phyloP scores from a whole-genome alignment of 2,113 vertebrate species.

The Peucedramus taeniatus region DNA sequence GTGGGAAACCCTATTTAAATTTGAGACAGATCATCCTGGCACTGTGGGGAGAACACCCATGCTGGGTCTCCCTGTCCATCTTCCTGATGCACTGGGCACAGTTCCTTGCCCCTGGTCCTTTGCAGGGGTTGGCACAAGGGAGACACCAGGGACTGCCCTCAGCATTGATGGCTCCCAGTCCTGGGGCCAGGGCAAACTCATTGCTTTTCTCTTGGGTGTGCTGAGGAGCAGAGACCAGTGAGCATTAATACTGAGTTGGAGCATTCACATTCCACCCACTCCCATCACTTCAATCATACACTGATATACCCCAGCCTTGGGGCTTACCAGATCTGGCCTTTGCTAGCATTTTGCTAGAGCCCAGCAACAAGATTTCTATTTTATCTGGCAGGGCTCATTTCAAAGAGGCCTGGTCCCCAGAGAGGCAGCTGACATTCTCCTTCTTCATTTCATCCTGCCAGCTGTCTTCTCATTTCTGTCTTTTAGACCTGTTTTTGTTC shows the following conservation, averaged over 20 bases:
- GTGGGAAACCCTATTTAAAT: not conserved
- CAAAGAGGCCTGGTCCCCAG: not conserved
- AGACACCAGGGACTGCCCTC: not conserved
- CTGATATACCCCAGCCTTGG: not conserved
- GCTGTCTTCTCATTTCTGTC: slow-evolving; percentile 40
- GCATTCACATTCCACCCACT: not conserved
- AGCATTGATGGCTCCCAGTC: not conserved
- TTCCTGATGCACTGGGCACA: not conserved
- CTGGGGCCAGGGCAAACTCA: not conserved
- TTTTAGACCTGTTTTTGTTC: slow-evolving; percentile 39
- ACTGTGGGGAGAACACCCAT: not conserved
- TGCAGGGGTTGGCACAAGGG: not conserved
- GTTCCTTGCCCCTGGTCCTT: not conserved
- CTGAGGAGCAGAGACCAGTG: not conserved
- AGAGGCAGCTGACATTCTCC: slow-evolving; percentile 53
- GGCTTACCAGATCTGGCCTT: not conserved
- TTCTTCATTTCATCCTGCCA: slow-evolving; percentile 32
- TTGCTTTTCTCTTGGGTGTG: not conserved
- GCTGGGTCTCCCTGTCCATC: not conserved
- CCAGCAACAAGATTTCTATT: slow-evolving; percentile 22
- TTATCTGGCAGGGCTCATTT: slow-evolving; percentile 8
- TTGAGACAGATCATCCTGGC: not conserved
- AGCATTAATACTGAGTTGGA: not conserved
- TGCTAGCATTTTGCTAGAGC: not conserved
- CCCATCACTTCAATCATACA: not conserved